Percentiles rank a stretch among this genome's conserved stretches.
phyloP scores from a whole-genome alignment of 2,888 invertebrate genomes.

The Agriopis leucophaearia region DNA sequence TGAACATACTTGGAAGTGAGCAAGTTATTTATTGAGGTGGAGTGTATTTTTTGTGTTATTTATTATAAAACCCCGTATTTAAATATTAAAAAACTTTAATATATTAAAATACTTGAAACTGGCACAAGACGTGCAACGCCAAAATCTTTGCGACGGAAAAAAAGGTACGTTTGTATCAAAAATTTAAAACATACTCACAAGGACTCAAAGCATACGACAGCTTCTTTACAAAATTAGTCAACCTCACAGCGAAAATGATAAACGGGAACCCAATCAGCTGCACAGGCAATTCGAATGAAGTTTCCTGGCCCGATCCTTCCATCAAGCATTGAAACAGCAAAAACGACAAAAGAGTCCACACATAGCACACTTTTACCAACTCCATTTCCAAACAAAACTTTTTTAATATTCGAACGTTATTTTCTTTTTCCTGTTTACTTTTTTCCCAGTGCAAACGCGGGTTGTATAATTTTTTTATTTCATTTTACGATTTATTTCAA shows the following conservation, averaged over 20 bases:
- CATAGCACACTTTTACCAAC: slow-evolving; percentile 69
- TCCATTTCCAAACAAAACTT: slow-evolving; percentile 61
- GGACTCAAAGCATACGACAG: slow-evolving; percentile 90
- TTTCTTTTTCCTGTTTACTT: background rate
- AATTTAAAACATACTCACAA: slow-evolving; percentile 41
- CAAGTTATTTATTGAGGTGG: no score
- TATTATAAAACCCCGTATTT: no score
- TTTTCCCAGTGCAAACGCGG: background rate
- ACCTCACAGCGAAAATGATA: slow-evolving; percentile 91
- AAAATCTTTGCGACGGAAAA: background rate
- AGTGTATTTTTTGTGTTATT: no score
- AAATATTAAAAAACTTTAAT: no score
- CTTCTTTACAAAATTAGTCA: slow-evolving; percentile 94
- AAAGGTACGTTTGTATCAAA: background rate
- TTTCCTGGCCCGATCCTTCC: slow-evolving; percentile 67
- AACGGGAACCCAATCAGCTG: slow-evolving; percentile 94
- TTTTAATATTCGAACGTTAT: slow-evolving; percentile 11
- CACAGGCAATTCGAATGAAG: slow-evolving; percentile 88
- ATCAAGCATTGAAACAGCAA: slow-evolving; percentile 70
- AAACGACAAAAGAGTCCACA: slow-evolving; percentile 67
- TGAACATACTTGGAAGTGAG: no score
- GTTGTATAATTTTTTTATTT: background rate
- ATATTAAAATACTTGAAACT: no score
- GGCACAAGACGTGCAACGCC: no score
- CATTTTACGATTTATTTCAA: background rate